A percentile compares a stretch with the other conserved stretches of the same genome.
Conservation (phyloP, 2,113 vertebrate genomes). For the Caranx melampygus region DNA sequence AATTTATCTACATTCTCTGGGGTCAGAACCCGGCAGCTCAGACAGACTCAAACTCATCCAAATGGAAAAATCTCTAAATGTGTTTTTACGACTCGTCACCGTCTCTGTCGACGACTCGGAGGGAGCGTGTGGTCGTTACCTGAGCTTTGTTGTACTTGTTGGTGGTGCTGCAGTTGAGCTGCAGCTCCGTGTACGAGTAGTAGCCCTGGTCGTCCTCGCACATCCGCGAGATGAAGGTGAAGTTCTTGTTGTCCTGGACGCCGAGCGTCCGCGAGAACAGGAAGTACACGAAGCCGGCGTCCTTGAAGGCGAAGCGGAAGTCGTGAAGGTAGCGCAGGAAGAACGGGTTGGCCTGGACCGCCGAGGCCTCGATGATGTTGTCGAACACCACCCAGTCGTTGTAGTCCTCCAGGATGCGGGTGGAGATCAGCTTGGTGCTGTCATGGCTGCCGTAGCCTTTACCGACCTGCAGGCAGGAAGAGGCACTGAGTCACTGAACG, state of each 20-base stretch:
- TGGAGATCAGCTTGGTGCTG: constrained; percentile 96
- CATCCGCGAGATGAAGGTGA: constrained; percentile 90
- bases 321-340: constrained; percentile 83
- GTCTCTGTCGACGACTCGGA: not conserved
- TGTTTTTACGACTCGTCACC: constrained; percentile 13
- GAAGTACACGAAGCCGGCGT: constrained; percentile 89
- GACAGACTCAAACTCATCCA: constrained; percentile 36
- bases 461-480: constrained; percentile 78
- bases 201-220: constrained; percentile 90
- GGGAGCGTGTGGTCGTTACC: constrained; percentile 29
- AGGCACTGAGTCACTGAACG: no score
- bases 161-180: constrained; percentile 85
- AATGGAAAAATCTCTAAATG: constrained; percentile 17
- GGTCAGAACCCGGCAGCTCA: not conserved
- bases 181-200: constrained; percentile 96
- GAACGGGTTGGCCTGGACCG: constrained; percentile 87
- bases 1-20: not conserved
- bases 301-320: constrained; percentile 88
- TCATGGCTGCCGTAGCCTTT: constrained; percentile 92
- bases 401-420: constrained; percentile 86
- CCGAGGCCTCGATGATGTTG: constrained; percentile 89
- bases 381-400: constrained; percentile 90
- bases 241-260: constrained; percentile 85
- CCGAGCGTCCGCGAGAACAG: constrained; percentile 91
- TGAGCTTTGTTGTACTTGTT: constrained; percentile 86